These are phyloP conservation scores for Sterrhoptilus dennistouni DNA, from an alignment of 2,113 vertebrate genomes.

Conservation along the genomic window DNA sequence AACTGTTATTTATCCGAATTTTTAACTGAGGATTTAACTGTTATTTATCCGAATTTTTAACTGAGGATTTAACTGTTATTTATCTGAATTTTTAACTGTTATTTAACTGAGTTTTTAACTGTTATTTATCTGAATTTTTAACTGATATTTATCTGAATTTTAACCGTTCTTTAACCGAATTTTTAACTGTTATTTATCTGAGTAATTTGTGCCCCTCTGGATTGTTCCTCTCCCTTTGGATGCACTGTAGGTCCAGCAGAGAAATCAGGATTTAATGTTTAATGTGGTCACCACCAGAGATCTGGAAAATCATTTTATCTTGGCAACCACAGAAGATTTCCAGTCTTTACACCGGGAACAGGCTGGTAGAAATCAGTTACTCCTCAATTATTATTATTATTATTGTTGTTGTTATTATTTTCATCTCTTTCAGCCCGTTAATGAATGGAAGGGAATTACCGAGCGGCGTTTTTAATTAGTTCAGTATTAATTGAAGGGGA, in stretches of 20 bases:
- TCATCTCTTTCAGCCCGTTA: not conserved
- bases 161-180: not conserved
- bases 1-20: no score
- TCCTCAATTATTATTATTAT: not conserved
- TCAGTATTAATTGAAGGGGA: not conserved
- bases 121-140: no score
- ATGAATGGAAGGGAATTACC: not conserved
- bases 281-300: slow-evolving; percentile 69
- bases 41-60: no score
- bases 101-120: not conserved
- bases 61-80: not conserved
- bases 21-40: not conserved
- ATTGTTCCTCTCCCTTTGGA: not conserved
- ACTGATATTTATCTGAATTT: no score
- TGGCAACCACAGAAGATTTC: slow-evolving; percentile 67
- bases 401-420: fast-evolving
- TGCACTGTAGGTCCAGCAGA: not conserved
- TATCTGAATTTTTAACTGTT: not conserved
- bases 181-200: not conserved
- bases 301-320: slow-evolving; percentile 77
- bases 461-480: not conserved
- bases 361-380: slow-evolving; percentile 62
- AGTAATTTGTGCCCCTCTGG: not conserved
- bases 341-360: slow-evolving; percentile 51
- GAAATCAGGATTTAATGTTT: slow-evolving; percentile 49